Percentiles rank a stretch among this genome's conserved stretches.
phyloP scores from a whole-genome alignment of 1,140 invertebrate species.

The Zaprionus lachaisei region DNA sequence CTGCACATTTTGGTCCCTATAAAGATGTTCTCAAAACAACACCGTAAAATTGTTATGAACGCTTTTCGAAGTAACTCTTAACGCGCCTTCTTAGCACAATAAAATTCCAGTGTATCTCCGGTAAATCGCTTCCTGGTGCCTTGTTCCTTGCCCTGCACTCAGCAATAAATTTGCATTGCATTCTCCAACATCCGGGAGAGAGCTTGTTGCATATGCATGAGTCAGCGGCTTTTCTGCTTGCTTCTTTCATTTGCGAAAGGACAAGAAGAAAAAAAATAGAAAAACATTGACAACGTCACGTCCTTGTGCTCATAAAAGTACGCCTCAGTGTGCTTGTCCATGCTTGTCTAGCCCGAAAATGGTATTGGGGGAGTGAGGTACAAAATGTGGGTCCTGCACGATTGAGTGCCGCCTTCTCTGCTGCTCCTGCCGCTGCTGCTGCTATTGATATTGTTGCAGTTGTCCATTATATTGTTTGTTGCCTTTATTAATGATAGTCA shows the following conservation, averaged over 20 bases:
- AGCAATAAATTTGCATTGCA: constrained; percentile 43
- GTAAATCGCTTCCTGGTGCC: not conserved
- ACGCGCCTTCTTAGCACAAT: not conserved
- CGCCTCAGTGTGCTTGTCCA: constrained; percentile 9
- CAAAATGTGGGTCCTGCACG: not conserved
- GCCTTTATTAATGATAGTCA: constrained; percentile 69
- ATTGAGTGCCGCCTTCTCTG: not conserved
- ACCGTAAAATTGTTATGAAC: not conserved
- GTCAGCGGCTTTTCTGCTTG: constrained; percentile 13
- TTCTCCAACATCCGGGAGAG: constrained; percentile 7
- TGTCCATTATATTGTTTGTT: constrained; percentile 62
- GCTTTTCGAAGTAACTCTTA: not conserved
- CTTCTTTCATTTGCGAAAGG: constrained; percentile 6
- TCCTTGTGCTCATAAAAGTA: constrained; percentile 51
- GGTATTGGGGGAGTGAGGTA: not conserved
- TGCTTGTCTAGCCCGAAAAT: constrained; percentile 8
- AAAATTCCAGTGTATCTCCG: not conserved
- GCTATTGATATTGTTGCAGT: constrained; percentile 25
- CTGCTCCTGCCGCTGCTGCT: not conserved
- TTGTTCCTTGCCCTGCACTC: not conserved
- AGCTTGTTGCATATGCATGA: constrained; percentile 56
- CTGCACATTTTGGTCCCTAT: not conserved
- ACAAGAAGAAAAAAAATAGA: not conserved
- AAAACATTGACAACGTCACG: constrained; percentile 54
- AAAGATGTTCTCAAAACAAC: too few relatives aligned